phyloP scores from a whole-genome alignment of 1,140 invertebrate genomes.

The Teleogryllus occipitalis region DNA sequence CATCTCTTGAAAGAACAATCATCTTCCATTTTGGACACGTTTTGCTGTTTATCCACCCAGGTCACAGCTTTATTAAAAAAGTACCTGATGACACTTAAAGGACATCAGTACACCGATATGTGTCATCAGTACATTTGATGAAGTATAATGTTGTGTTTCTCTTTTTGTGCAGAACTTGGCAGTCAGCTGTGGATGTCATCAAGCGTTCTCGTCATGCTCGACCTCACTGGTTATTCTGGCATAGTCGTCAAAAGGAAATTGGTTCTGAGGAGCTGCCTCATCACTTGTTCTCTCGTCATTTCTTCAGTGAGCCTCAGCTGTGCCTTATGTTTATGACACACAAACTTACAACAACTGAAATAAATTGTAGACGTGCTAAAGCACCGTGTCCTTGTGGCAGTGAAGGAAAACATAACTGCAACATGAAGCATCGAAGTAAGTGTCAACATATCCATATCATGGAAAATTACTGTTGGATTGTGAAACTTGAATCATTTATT shows the following conservation, averaged over 20 bases:
- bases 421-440: neutral
- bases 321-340: neutral
- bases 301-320: neutral
- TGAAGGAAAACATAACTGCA: neutral
- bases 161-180: neutral
- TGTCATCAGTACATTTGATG: too few relatives aligned
- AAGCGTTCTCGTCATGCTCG: neutral
- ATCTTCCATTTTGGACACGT: too few relatives aligned
- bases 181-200: neutral
- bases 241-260: neutral
- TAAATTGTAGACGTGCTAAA: neutral
- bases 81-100: too few relatives aligned
- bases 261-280: neutral
- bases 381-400: neutral
- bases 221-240: neutral
- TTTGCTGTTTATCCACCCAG: too few relatives aligned
- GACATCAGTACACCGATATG: too few relatives aligned
- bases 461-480: too few relatives aligned
- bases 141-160: too few relatives aligned
- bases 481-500: too few relatives aligned
- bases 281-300: neutral
- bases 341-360: neutral
- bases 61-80: too few relatives aligned
- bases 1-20: too few relatives aligned
- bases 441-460: neutral